A percentile compares a stretch with the other conserved stretches of the same genome.
Evolutionary conservation across 2,888 invertebrate genomes (phyloP).

Genomic region (Campoplex nolae): DNA sequence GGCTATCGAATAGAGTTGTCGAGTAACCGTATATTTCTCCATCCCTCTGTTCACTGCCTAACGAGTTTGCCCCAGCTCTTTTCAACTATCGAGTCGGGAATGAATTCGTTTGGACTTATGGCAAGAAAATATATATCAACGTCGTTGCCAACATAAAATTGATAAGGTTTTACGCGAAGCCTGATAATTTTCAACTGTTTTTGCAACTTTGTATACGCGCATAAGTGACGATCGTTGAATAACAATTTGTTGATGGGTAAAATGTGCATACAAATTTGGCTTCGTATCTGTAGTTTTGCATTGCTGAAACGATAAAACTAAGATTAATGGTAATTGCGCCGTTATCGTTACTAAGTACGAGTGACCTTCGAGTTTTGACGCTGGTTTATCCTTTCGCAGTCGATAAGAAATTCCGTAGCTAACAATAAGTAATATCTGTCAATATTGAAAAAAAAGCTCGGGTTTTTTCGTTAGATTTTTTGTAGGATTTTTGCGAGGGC

Average conservation of each 20-base stretch:
- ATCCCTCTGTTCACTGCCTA: background rate
- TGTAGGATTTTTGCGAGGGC: background rate
- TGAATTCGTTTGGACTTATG: background rate
- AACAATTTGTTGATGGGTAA: background rate
- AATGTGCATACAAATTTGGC: background rate
- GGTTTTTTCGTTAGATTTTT: background rate
- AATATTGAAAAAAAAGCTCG: background rate
- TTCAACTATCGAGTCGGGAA: background rate
- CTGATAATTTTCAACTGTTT: background rate
- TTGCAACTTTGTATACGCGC: background rate
- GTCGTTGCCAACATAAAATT: background rate
- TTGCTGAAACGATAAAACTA: background rate
- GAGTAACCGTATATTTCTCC: background rate
- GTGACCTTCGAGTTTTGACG: background rate
- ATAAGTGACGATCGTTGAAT: background rate
- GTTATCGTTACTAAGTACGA: background rate
- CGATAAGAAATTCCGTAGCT: background rate
- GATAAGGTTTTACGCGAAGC: background rate
- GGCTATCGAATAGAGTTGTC: background rate
- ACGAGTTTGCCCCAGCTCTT: background rate
- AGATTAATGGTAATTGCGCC: background rate
- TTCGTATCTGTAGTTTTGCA: background rate
- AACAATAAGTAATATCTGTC: background rate
- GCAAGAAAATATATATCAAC: background rate
- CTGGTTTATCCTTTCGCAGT: background rate